Conservation (phyloP, 2,113 vertebrate species). For the Pithys albifrons region DNA sequence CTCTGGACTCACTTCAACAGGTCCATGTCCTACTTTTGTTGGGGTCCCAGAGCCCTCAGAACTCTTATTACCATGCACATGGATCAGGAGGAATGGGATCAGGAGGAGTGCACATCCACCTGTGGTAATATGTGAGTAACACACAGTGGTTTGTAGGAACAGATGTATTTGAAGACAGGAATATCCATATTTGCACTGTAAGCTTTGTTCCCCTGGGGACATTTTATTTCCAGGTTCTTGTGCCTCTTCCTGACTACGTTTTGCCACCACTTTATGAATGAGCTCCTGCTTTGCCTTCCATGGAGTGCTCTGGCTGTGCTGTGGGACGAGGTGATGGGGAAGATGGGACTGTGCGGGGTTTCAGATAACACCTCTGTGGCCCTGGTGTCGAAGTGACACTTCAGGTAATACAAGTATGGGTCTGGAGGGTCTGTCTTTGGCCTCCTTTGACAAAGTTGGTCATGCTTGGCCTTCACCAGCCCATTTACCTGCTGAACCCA, state of each 20-base stretch:
- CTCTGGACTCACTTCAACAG: background rate
- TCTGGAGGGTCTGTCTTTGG: background rate
- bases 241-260: background rate
- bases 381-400: background rate
- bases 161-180: background rate
- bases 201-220: background rate
- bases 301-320: background rate
- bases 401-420: fast-evolving
- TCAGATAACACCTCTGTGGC: background rate
- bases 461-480: background rate
- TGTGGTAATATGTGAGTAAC: background rate
- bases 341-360: background rate
- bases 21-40: background rate
- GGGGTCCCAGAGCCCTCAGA: background rate
- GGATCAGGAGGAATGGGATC: background rate
- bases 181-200: background rate
- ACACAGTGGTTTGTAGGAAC: background rate
- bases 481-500: background rate
- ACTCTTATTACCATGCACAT: fast-evolving
- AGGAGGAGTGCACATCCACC: background rate
- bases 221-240: background rate
- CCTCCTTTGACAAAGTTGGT: background rate
- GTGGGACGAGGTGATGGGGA: background rate
- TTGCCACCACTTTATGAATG: background rate
- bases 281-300: background rate